Evolutionary conservation across 2,888 invertebrate genomes (phyloP).

Genomic region (Melieria omissa): DNA sequence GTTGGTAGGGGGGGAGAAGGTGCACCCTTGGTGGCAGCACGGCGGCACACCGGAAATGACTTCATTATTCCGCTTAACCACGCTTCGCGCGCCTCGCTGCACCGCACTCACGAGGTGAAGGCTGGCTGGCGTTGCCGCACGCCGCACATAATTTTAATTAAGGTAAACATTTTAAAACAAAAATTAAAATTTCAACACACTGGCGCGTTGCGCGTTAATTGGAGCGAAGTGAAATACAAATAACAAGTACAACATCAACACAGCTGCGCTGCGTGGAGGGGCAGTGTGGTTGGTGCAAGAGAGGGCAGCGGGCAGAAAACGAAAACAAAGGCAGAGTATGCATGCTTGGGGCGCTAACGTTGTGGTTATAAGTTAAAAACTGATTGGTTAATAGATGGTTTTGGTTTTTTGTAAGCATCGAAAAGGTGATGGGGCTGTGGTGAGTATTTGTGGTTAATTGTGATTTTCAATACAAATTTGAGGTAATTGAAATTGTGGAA

Average conservation of each 20-base stretch:
- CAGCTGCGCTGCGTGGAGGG: constrained; percentile 8
- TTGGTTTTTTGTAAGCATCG: no score
- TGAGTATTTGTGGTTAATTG: no score
- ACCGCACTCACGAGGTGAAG: neutral
- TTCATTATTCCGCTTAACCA: constrained; percentile 53
- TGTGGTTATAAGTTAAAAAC: no score
- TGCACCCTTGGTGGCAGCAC: neutral
- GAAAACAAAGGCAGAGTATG: no score
- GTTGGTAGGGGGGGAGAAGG: neutral
- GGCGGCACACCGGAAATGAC: constrained; percentile 50
- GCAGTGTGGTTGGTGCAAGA: neutral
- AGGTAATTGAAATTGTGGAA: no score
- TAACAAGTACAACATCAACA: constrained; percentile 19
- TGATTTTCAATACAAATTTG: no score
- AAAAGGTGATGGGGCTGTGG: no score
- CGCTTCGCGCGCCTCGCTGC: constrained; percentile 13
- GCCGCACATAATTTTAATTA: constrained; percentile 53
- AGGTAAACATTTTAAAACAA: constrained; percentile 52
- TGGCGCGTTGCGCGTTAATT: constrained; percentile 35
- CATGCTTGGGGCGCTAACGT: no score
- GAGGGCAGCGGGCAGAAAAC: neutral
- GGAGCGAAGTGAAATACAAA: constrained; percentile 39
- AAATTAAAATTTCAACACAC: constrained; percentile 39
- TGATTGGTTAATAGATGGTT: no score
- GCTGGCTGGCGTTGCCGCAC: constrained; percentile 7